Base-by-base conservation (phyloP, 2,888 invertebrate species). In the Nyleta sp. region DNA sequence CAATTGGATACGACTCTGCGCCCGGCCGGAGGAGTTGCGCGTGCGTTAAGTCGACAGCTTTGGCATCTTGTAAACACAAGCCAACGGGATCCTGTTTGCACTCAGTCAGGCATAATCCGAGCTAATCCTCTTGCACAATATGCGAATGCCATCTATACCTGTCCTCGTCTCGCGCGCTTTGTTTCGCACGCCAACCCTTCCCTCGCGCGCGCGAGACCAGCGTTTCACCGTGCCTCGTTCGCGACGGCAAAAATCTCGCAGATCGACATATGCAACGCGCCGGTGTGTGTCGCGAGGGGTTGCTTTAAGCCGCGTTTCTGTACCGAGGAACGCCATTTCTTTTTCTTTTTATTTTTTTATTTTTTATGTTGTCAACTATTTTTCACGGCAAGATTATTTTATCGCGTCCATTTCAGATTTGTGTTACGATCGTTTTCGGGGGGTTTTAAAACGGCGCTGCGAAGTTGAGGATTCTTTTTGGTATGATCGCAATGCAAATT, bases 121-220 rank as follows among this genome's bases (percentile, higher is more conserved):
- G 84, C 87, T 89, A 90, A 90, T 90, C 90, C 88, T 85, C 88
- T 89, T 88, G 88, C 86, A 86, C 88, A 87, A 89, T 89, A 87
- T 86, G 86, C 87, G 86, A 83, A 80, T 79, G 83, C 84, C 81
- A 84, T 81, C 82, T 73, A 80, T 78, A 75, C 53, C 44, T 53
- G 74, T 62, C 67, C 64, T 73, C 62, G 68, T 77, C 68, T 60
- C 53, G 59, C 76, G 46, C 46, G 64, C 68, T 55, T 52, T 77
- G 75, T 81, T 53, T 81, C 57, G 55, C 60, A 20, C 28, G 65
- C 42, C 52, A 75, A 75, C 74, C 76, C 74, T 71, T 64, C 57
- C 68, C 40, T 48, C 46, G 20, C n/a, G 33, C 40, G 42, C 46
- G 20, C n/a, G 33, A 33, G 2, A 33, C 33, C n/a, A 7, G 8